These are phyloP conservation scores for Drosophila recens DNA, from an alignment of 2,888 invertebrate species.

Conservation along the genomic window DNA sequence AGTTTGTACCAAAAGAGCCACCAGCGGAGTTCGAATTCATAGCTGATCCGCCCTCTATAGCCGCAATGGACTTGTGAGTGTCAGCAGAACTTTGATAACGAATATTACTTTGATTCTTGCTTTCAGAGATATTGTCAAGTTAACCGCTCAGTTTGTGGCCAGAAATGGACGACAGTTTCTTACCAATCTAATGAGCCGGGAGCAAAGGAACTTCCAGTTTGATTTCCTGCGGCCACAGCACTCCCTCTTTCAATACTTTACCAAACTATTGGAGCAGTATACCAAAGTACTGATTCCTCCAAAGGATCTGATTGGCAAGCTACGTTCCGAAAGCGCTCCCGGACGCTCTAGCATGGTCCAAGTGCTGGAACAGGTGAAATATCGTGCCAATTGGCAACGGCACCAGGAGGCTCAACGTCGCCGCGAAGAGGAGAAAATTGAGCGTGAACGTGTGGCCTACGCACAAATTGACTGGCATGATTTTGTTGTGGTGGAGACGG, in stretches of 20 bases:
- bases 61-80: constrained; percentile 95
- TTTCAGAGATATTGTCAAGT: constrained; percentile 96
- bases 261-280: constrained; percentile 98
- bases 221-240: constrained; percentile 99
- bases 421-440: constrained; percentile 97
- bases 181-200: constrained; percentile 99
- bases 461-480: constrained; percentile 99
- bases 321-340: constrained; percentile 91
- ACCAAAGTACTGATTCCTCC: constrained; percentile 98
- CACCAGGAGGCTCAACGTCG: constrained; percentile 97
- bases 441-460: constrained; percentile 97
- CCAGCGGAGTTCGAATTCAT: constrained; percentile 97
- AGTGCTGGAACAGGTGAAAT: constrained; percentile 95
- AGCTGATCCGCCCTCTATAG: constrained; percentile 99
- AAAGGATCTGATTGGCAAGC: constrained; percentile 92
- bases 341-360: constrained; percentile 86
- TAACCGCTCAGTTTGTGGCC: constrained; percentile 99
- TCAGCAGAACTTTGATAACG: rapidly evolving
- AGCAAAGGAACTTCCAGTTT: constrained; percentile 99
- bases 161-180: constrained; percentile 99
- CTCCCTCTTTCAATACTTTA: constrained; percentile 99
- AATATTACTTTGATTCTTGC: neutral
- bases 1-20: constrained; percentile 95
- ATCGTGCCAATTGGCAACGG: constrained; percentile 98
- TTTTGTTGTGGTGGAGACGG: constrained; percentile 99